Evolutionary conservation across 2,888 invertebrate genomes (phyloP).

Genomic region (Cataglyphis cursor): DNA sequence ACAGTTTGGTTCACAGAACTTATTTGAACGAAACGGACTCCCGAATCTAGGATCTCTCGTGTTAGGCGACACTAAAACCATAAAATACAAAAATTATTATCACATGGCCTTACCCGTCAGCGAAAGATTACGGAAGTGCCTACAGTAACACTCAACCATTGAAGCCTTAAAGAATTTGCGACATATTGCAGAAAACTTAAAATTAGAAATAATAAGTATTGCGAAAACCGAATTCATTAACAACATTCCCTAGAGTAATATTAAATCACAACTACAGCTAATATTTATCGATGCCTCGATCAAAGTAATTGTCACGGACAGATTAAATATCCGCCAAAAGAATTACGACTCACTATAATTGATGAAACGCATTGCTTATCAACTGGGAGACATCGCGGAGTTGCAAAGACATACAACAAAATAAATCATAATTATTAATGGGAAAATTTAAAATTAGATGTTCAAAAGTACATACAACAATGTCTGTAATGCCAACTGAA

Average conservation of each 20-base stretch:
- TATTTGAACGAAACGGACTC: not conserved
- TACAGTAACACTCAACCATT: not conserved
- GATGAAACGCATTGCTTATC: no score
- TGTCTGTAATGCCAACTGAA: not conserved
- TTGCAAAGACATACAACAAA: no score
- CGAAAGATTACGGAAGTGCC: not conserved
- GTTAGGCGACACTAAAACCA: not conserved
- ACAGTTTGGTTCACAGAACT: not conserved
- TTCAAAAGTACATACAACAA: not conserved
- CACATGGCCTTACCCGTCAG: not conserved
- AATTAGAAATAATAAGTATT: not conserved
- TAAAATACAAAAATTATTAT: not conserved
- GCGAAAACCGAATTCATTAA: not conserved
- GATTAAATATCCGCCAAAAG: not conserved
- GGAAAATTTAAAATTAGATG: not conserved
- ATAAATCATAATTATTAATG: no score
- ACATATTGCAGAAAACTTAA: not conserved
- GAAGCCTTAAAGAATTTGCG: not conserved
- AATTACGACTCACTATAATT: not conserved
- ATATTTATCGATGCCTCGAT: not conserved
- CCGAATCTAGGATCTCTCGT: not conserved
- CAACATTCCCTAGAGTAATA: not conserved
- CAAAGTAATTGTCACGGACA: not conserved
- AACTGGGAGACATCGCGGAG: no score
- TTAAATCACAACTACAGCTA: not conserved